A percentile compares a stretch with the other conserved stretches of the same genome.
Conservation (phyloP, 2,797 vertebrate species). For the Sciaenops ocellatus region DNA sequence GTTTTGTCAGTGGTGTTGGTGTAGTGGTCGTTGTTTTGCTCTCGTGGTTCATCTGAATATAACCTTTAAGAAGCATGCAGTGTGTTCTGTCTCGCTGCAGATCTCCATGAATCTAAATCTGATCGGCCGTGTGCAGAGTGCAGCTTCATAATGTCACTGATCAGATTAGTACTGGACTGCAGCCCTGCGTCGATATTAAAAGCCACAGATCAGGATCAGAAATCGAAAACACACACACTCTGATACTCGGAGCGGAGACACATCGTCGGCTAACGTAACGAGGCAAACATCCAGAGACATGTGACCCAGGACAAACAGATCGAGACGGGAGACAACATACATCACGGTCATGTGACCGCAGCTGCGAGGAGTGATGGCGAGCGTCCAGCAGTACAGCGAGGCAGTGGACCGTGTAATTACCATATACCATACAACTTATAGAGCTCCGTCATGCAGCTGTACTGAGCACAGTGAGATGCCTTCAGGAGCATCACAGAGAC, state of each 20-base stretch:
- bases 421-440: not conserved
- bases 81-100: not conserved
- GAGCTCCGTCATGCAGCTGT: not conserved
- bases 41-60: too few species aligned
- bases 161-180: not conserved
- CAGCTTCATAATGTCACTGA: not conserved
- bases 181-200: not conserved
- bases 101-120: not conserved
- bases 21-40: too few species aligned
- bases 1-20: too few species aligned
- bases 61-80: too few species aligned
- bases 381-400: not conserved
- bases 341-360: not conserved
- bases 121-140: not conserved
- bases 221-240: not conserved
- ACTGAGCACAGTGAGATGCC: not conserved
- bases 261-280: not conserved
- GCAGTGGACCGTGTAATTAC: conserved; percentile 27
- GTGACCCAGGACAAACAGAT: not conserved
- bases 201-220: not conserved
- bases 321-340: not conserved
- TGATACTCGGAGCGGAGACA: not conserved
- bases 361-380: conserved; percentile 1
- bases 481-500: conserved; percentile 9
- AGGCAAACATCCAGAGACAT: not conserved